These are phyloP conservation scores for Deroplatys truncata DNA, from an alignment of 2,888 invertebrate species.

Conservation along the genomic window DNA sequence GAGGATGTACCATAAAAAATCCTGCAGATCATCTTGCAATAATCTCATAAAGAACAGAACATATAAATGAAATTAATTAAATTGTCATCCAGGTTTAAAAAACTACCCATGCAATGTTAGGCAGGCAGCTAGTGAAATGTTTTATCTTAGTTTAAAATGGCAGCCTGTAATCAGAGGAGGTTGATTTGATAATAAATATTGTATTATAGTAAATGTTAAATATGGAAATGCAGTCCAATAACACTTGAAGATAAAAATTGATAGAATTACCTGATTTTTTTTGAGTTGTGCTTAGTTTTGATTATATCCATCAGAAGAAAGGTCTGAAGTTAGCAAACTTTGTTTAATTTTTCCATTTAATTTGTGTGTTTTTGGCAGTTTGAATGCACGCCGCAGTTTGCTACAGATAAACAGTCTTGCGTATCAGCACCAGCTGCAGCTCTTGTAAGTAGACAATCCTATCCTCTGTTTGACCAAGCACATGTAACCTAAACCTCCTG, in stretches of 20 bases:
- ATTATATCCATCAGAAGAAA: neutral
- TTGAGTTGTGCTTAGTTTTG: neutral
- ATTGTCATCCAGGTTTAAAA: no score
- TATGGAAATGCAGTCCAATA: neutral
- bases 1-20: no score
- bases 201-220: neutral
- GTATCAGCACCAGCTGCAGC: conserved; percentile 64
- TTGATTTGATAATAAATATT: no score
- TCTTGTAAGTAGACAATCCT: conserved; percentile 58
- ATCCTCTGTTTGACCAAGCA: neutral
- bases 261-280: neutral
- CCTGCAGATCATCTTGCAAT: no score
- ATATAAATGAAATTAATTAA: no score
- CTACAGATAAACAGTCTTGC: conserved; percentile 69
- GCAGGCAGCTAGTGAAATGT: no score
- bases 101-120: no score
- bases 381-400: conserved; percentile 62
- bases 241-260: neutral
- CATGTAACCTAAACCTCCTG: no score
- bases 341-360: conserved; percentile 38
- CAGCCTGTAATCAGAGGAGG: no score
- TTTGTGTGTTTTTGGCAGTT: conserved; percentile 45
- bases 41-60: no score
- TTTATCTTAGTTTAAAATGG: no score
- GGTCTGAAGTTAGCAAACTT: neutral